Evolutionary conservation across 2,888 invertebrate species (phyloP).

Genomic region (Ormia ochracea): DNA sequence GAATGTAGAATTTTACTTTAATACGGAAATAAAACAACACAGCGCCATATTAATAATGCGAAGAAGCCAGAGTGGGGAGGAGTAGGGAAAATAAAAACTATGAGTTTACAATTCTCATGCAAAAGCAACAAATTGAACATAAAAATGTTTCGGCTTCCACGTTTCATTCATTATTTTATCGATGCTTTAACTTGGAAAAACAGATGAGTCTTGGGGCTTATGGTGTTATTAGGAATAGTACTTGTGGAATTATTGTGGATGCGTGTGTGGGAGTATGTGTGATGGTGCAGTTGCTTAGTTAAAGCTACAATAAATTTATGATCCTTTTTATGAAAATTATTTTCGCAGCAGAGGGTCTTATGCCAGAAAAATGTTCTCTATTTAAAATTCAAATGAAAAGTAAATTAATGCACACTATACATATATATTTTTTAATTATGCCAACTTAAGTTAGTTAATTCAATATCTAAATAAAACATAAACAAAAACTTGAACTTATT

Average conservation of each 20-base stretch:
- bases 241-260: not conserved
- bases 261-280: not conserved
- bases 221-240: constrained; percentile 19
- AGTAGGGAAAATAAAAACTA: constrained; percentile 20
- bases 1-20: constrained; percentile 63
- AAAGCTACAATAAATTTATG: too few relatives aligned
- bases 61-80: constrained; percentile 12
- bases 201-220: constrained; percentile 69
- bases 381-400: too few relatives aligned
- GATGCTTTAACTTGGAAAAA: constrained; percentile 69
- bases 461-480: too few relatives aligned
- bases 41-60: constrained; percentile 39
- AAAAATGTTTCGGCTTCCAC: constrained; percentile 42
- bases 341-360: too few relatives aligned
- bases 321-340: too few relatives aligned
- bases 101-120: constrained; percentile 27
- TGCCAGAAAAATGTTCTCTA: too few relatives aligned
- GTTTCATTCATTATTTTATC: constrained; percentile 73
- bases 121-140: constrained; percentile 50
- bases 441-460: too few relatives aligned
- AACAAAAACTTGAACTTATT: too few relatives aligned
- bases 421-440: too few relatives aligned
- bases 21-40: constrained; percentile 59
- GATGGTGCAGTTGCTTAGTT: too few relatives aligned
- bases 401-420: too few relatives aligned